phyloP scores from a whole-genome alignment of 2,113 vertebrate species.

The Sarotherodon lohbergeri region DNA sequence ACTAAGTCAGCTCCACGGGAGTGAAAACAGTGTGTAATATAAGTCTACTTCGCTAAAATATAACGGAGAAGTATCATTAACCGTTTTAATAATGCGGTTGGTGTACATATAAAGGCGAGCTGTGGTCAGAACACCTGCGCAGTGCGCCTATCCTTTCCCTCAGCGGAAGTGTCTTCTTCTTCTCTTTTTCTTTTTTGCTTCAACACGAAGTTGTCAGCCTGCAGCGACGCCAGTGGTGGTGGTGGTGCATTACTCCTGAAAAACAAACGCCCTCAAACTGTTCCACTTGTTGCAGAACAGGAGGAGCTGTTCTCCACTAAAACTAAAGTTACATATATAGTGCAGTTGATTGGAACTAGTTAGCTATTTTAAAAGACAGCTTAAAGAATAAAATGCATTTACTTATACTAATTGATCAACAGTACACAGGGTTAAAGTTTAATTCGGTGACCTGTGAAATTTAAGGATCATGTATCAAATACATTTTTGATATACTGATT shows the following conservation, averaged over 20 bases:
- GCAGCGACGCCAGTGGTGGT: neutral
- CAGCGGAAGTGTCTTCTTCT: conserved; percentile 37
- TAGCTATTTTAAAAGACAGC: neutral
- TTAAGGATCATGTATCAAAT: neutral
- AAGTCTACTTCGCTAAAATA: neutral
- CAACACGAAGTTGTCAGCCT: neutral
- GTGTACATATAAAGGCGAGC: neutral
- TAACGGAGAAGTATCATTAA: too few relatives aligned
- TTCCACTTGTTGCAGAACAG: neutral
- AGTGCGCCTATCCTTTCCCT: neutral
- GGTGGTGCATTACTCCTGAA: neutral
- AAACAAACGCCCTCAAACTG: neutral
- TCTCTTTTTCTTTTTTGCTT: neutral
- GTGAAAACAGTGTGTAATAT: accelerated
- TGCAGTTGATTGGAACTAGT: neutral
- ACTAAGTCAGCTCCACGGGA: neutral
- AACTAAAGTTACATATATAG: neutral
- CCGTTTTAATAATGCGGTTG: neutral
- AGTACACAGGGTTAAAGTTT: neutral
- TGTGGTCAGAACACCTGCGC: neutral
- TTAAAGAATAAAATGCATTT: neutral
- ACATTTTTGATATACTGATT: neutral
- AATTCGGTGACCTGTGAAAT: neutral
- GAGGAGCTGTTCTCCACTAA: neutral
- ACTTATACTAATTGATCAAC: neutral